phyloP scores from a whole-genome alignment of 2,797 vertebrate genomes.

The Chaenodraco wilsoni region DNA sequence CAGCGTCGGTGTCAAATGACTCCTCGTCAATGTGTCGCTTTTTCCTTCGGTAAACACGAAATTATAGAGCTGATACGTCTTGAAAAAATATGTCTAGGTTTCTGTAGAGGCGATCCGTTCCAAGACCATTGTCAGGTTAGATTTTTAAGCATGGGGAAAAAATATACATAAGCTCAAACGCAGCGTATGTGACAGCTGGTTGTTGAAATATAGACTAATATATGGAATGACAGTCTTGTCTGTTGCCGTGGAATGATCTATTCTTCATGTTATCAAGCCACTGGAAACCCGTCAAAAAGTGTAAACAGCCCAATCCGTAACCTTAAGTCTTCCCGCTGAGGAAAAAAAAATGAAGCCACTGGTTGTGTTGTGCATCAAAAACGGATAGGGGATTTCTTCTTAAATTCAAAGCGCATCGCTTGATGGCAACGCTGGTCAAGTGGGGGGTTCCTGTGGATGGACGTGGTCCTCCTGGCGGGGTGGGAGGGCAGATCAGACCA shows the following conservation, averaged over 20 bases:
- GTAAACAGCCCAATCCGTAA: conserved; percentile 75
- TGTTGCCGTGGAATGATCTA: conserved; percentile 55
- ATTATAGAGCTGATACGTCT: conserved; percentile 54
- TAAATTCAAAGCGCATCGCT: conserved; percentile 79
- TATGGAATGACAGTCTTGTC: conserved; percentile 57
- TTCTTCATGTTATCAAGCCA: conserved; percentile 53
- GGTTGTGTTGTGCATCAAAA: conserved; percentile 57
- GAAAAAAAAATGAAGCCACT: conserved; percentile 49
- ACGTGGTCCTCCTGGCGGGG: conserved; percentile 72
- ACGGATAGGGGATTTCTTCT: conserved; percentile 60
- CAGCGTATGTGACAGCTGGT: conserved; percentile 64
- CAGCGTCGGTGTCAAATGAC: conserved; percentile 55
- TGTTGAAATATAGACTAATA: conserved; percentile 46
- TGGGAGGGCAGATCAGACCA: conserved; percentile 69
- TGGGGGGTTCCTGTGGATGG: conserved; percentile 78
- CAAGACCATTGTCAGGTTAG: conserved; percentile 76
- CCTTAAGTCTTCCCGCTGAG: conserved; percentile 53
- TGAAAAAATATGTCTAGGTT: conserved; percentile 57
- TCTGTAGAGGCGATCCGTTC: conserved; percentile 72
- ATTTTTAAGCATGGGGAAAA: conserved; percentile 59
- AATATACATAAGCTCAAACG: conserved; percentile 44
- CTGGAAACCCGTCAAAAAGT: conserved; percentile 75
- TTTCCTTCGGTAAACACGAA: conserved; percentile 42
- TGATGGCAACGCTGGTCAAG: conserved; percentile 81
- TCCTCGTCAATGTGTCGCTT: conserved; percentile 55